These are phyloP conservation scores for Amphiprion percula DNA, from an alignment of 2,113 vertebrate genomes.

Conservation along the genomic window DNA sequence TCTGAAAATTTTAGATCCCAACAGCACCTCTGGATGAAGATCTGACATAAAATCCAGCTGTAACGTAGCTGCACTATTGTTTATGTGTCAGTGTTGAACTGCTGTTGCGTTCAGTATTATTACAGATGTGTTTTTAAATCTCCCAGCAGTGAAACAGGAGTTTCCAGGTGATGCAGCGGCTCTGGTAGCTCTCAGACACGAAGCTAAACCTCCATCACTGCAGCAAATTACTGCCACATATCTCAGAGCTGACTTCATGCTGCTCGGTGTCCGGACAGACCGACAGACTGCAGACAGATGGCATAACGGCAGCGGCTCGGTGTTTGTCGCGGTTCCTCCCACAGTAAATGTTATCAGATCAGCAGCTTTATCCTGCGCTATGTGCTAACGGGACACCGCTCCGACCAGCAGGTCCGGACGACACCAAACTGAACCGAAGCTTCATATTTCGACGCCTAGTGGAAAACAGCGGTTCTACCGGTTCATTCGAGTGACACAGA, in stretches of 20 bases:
- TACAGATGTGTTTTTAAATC: no score
- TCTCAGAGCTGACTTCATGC: not conserved
- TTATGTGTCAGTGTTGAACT: no score
- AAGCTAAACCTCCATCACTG: conserved; percentile 23
- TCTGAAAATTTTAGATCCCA: no score
- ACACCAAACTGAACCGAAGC: conserved; percentile 18
- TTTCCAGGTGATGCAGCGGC: conserved; percentile 30
- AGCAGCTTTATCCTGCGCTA: conserved; percentile 11
- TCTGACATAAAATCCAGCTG: no score
- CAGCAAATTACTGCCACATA: not conserved
- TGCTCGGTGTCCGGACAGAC: not conserved
- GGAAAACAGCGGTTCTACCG: not conserved
- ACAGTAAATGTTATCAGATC: conserved; percentile 25
- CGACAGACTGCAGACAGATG: not conserved
- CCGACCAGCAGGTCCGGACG: conserved; percentile 28
- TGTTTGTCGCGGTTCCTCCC: not conserved
- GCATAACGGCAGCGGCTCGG: no score
- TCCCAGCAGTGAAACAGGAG: not conserved
- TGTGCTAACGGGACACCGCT: conserved; percentile 56
- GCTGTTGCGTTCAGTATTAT: no score
- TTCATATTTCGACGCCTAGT: conserved; percentile 34
- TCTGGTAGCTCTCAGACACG: conserved; percentile 13
- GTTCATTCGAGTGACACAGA: not conserved
- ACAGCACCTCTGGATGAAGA: no score
- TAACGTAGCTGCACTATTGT: no score